Percentiles rank a stretch among this genome's conserved stretches.
phyloP scores from a whole-genome alignment of 2,113 vertebrate species.

The Ailurus styani region DNA sequence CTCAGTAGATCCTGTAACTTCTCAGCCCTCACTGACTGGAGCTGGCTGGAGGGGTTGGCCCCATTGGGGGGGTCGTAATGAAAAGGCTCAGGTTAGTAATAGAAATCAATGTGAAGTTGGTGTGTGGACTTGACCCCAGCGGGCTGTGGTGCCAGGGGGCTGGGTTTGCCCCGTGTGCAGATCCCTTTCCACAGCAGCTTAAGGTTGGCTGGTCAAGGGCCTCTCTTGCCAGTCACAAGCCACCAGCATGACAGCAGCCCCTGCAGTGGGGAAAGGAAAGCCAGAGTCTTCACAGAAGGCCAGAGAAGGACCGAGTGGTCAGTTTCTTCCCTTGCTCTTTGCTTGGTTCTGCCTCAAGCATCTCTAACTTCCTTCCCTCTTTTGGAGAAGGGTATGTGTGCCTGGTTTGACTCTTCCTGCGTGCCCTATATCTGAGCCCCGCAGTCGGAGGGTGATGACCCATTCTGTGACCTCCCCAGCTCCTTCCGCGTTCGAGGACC shows the following conservation, averaged over 20 bases:
- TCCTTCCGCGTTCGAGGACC: neutral
- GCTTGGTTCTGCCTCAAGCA: neutral
- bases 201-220: neutral
- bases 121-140: neutral
- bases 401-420: neutral
- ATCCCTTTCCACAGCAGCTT: neutral
- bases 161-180: neutral
- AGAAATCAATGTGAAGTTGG: neutral
- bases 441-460: neutral
- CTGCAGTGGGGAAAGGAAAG: neutral
- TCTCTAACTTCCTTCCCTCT: neutral
- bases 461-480: neutral
- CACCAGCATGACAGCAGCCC: neutral
- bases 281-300: neutral
- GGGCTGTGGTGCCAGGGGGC: neutral
- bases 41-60: neutral
- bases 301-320: neutral
- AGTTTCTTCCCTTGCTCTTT: neutral
- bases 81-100: neutral
- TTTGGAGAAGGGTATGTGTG: neutral
- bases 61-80: neutral
- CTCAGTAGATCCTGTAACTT: neutral
- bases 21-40: neutral
- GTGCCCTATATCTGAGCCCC: neutral
- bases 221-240: neutral